These are phyloP conservation scores for Lemur catta DNA, from an alignment of 2,797 vertebrate species.

Conservation along the genomic window DNA sequence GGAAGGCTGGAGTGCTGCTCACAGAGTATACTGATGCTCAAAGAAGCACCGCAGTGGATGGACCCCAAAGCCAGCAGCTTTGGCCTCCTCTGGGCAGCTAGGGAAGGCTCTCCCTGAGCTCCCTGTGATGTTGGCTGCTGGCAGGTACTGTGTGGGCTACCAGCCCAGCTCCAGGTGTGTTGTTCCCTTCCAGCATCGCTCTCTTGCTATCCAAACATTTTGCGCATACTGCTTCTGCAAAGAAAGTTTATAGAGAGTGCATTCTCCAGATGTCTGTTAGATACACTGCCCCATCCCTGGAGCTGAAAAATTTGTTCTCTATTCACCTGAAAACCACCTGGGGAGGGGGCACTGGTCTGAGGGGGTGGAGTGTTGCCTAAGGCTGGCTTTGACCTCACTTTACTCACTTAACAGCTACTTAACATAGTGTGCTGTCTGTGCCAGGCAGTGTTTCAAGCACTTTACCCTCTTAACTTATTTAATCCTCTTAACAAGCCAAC, in stretches of 20 bases:
- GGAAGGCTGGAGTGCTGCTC: neutral
- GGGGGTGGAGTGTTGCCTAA: neutral
- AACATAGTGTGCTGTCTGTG: neutral
- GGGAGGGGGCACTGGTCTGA: neutral
- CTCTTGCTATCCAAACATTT: neutral
- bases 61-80: neutral
- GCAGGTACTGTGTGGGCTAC: neutral
- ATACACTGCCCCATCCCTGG: neutral
- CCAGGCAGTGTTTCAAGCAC: neutral
- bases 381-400: neutral
- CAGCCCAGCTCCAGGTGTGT: neutral
- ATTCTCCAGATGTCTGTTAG: neutral
- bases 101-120: neutral
- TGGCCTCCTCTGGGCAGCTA: neutral
- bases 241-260: neutral
- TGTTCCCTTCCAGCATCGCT: accelerated
- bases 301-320: neutral
- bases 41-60: neutral
- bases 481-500: neutral
- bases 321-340: neutral
- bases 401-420: neutral
- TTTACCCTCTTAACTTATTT: neutral
- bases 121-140: neutral
- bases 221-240: neutral
- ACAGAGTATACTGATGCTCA: neutral